Conservation (phyloP, 1,140 invertebrate species). For the Nasonia longicornis region DNA sequence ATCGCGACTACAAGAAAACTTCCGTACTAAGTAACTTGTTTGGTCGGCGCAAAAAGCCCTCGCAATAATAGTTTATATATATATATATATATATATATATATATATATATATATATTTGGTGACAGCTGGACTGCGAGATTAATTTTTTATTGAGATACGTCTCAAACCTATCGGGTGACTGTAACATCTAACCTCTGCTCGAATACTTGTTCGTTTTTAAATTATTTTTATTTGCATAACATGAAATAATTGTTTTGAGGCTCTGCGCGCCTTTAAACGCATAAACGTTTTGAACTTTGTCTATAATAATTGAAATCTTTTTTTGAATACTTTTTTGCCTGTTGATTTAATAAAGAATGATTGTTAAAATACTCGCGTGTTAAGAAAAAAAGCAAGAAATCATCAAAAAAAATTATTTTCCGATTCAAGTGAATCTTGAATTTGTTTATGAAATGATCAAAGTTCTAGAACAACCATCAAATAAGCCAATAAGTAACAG, state of each 20-base stretch:
- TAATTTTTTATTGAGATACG: conserved; percentile 32
- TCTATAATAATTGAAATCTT: conserved; percentile 32
- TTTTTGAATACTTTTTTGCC: conserved; percentile 25
- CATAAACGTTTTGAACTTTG: conserved; percentile 6
- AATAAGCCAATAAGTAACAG: conserved; percentile 37
- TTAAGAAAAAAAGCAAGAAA: conserved; percentile 5
- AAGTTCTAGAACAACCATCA: conserved; percentile 37
- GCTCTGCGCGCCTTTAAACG: not conserved
- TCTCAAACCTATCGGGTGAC: conserved; percentile 6
- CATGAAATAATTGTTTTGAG: conserved; percentile 23
- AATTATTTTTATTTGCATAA: conserved; percentile 34
- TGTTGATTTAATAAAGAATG: conserved; percentile 32
- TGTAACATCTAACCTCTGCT: not conserved
- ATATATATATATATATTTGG: not conserved
- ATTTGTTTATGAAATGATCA: conserved; percentile 26
- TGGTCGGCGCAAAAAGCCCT: conserved; percentile 65
- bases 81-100: no score
- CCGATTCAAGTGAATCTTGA: conserved; percentile 40
- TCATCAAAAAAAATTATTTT: conserved; percentile 34
- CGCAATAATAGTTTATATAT: conserved; percentile 49
- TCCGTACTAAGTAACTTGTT: conserved; percentile 68
- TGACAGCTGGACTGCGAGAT: conserved; percentile 36
- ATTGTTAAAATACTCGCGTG: conserved; percentile 25
- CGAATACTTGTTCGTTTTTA: conserved; percentile 20
- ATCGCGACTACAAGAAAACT: conserved; percentile 66